Conservation (phyloP, 2,113 vertebrate species). For the Ochotona curzoniae region DNA sequence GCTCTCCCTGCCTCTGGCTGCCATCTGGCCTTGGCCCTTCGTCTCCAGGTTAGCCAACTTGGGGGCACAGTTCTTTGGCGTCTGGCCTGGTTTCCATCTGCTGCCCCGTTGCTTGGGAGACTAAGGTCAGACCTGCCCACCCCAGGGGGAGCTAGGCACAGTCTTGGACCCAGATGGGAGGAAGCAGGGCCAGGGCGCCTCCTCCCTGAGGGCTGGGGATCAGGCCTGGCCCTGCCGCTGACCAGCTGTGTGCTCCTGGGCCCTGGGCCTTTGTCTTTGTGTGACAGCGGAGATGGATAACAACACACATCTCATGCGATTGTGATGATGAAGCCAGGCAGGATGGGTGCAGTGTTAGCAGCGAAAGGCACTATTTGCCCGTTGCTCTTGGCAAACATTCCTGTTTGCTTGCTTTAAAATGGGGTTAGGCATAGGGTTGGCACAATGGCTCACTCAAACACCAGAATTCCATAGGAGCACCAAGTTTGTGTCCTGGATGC, state of each 20-base stretch:
- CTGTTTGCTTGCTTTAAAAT: neutral
- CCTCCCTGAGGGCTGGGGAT: neutral
- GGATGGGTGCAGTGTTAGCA: neutral
- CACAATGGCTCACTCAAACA: too few relatives aligned
- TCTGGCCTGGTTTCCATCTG: conserved; percentile 43
- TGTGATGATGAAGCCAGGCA: neutral
- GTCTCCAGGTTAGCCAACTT: neutral
- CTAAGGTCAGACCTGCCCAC: neutral
- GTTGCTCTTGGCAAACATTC: neutral
- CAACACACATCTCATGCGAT: neutral
- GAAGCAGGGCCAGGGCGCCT: neutral
- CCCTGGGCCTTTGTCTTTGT: neutral
- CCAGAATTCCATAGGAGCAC: too few relatives aligned
- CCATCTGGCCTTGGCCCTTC: conserved; percentile 54
- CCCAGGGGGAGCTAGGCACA: neutral
- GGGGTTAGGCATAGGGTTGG: neutral
- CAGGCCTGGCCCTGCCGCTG: neutral
- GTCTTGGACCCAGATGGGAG: neutral
- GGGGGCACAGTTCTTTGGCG: neutral
- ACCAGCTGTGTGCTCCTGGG: neutral
- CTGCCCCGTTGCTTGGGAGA: conserved; percentile 29
- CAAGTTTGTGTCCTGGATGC: too few relatives aligned
- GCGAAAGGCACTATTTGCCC: neutral
- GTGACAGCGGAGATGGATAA: neutral
- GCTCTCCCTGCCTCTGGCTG: conserved; percentile 13